Percentiles rank a stretch among this genome's conserved stretches.
phyloP scores from a whole-genome alignment of 2,888 invertebrate species.

The Apamea sordens region DNA sequence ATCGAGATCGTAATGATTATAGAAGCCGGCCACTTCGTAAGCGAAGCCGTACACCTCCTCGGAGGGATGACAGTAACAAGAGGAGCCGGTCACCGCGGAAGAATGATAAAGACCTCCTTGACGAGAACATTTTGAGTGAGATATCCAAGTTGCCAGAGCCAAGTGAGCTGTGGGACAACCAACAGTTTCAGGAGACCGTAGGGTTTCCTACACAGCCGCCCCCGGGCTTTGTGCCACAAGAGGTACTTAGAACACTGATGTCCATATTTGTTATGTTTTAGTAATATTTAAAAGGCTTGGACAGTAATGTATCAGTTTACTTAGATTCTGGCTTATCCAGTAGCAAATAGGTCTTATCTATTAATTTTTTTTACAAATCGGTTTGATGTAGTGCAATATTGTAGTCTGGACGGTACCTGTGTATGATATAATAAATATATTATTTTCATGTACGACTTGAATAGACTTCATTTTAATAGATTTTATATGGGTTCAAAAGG shows the following conservation, averaged over 20 bases:
- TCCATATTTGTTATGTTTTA: neutral
- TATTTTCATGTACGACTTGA: neutral
- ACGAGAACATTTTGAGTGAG: constrained; percentile 86
- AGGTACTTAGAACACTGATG: constrained; percentile 70
- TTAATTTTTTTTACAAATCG: too few relatives aligned
- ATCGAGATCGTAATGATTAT: constrained; percentile 68
- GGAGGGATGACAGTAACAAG: constrained; percentile 71
- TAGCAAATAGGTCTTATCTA: neutral
- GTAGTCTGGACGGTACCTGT: neutral
- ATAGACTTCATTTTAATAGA: neutral
- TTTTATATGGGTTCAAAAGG: neutral
- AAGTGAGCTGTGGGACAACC: constrained; percentile 86
- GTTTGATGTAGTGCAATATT: too few relatives aligned
- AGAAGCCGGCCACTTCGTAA: constrained; percentile 71
- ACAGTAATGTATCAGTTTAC: neutral
- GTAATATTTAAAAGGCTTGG: neutral
- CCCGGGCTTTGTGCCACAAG: constrained; percentile 69
- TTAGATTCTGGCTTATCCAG: neutral
- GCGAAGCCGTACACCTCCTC: constrained; percentile 78
- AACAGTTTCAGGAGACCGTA: constrained; percentile 77
- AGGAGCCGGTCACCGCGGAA: constrained; percentile 80
- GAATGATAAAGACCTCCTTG: constrained; percentile 82
- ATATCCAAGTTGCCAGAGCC: constrained; percentile 86
- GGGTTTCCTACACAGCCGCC: constrained; percentile 70
- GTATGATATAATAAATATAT: neutral